Conservation (phyloP, 37 sponge, comb jelly and placozoan species). For the Petrosia ficiformis region DNA sequence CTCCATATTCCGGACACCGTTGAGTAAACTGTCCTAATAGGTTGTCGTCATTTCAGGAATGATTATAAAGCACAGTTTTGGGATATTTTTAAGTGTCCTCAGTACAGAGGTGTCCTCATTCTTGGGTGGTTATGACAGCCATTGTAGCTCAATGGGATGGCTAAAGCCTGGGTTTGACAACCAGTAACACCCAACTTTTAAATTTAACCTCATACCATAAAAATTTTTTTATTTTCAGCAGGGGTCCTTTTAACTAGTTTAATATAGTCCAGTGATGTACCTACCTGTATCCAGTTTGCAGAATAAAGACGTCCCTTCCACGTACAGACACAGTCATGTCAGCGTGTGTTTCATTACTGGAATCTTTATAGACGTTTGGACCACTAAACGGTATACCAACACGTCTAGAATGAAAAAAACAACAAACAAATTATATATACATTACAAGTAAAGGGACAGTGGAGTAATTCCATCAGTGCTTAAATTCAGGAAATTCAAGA, state of each 20-base stretch:
- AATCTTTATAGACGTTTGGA: conserved; percentile 42
- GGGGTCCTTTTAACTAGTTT: not conserved
- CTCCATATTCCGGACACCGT: too few relatives aligned
- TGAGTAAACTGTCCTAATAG: too few relatives aligned
- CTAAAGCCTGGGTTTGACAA: too few relatives aligned
- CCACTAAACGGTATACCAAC: conserved; percentile 49
- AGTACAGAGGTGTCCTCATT: too few relatives aligned
- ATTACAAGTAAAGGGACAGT: not conserved
- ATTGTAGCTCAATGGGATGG: too few relatives aligned
- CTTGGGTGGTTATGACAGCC: too few relatives aligned
- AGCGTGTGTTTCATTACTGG: conserved; percentile 63
- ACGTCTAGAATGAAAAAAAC: conserved; percentile 10
- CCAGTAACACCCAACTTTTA: not conserved
- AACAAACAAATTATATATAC: not conserved
- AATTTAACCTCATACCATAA: not conserved
- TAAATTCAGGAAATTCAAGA: too few relatives aligned
- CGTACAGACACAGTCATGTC: conserved; percentile 83
- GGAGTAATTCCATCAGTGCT: too few relatives aligned
- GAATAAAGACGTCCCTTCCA: conserved; percentile 92
- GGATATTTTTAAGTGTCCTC: too few relatives aligned
- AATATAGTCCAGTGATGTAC: not conserved
- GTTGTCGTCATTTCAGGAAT: too few relatives aligned
- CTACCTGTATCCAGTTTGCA: conserved; percentile 79
- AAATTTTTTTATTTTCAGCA: too few relatives aligned
- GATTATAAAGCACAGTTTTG: too few relatives aligned